Conservation (phyloP, 2,888 invertebrate genomes). For the Epirrhoe alternata region DNA sequence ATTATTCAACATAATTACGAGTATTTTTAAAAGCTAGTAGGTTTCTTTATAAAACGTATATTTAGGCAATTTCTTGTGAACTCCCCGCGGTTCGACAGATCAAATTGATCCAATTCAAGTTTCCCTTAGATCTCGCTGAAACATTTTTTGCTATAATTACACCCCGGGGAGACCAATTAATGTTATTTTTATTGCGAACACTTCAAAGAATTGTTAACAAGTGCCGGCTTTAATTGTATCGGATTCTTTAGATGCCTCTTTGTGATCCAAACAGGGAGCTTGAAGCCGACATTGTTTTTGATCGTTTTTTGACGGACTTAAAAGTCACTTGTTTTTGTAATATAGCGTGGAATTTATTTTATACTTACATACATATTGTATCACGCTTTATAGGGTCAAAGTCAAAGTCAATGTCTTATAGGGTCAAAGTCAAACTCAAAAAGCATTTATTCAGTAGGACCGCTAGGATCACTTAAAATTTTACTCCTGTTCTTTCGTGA, state of each 20-base stretch:
- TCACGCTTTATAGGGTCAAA: no score
- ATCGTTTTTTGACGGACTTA: not conserved
- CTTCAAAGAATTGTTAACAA: constrained; percentile 46
- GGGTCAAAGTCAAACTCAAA: no score
- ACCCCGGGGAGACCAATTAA: constrained; percentile 40
- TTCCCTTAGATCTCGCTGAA: constrained; percentile 11
- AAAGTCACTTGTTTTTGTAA: not conserved
- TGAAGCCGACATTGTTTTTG: not conserved
- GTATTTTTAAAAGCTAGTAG: no score
- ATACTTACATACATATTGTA: no score
- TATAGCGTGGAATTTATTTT: not conserved
- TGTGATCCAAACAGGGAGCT: not conserved
- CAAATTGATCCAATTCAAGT: constrained; percentile 20
- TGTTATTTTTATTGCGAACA: constrained; percentile 45
- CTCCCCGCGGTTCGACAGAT: not conserved
- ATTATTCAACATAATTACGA: no score
- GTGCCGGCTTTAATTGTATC: constrained; percentile 27
- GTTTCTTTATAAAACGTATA: no score
- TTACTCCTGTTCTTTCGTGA: no score
- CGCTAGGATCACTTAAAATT: no score
- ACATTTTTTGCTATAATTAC: constrained; percentile 51
- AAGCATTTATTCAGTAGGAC: no score
- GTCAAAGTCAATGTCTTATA: no score
- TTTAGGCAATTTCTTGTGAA: not conserved
- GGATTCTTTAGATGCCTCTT: constrained; percentile 18